Evolutionary conservation across 1,140 invertebrate species (phyloP).

Genomic region (Orussus abietinus): DNA sequence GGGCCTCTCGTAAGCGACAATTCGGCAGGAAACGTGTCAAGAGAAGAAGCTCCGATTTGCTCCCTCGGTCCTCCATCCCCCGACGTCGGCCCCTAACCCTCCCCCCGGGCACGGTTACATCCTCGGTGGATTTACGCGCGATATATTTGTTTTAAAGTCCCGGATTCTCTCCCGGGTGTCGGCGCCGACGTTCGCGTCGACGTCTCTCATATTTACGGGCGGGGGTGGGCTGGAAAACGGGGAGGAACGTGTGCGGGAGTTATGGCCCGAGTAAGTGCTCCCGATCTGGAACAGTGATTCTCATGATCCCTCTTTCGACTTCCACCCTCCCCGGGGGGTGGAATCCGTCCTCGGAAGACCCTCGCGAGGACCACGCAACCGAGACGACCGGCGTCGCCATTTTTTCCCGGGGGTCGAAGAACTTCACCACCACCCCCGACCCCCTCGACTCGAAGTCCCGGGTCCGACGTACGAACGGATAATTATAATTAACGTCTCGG

Average conservation of each 20-base stretch:
- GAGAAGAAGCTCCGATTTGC: conserved; percentile 48
- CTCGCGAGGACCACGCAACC: too few relatives aligned
- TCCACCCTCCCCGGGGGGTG: too few relatives aligned
- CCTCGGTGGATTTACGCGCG: conserved; percentile 49
- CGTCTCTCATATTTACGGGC: conserved; percentile 42
- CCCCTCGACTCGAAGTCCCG: too few relatives aligned
- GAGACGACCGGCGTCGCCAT: too few relatives aligned
- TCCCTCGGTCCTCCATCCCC: conserved; percentile 20
- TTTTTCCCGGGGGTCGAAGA: too few relatives aligned
- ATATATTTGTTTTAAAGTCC: conserved; percentile 55
- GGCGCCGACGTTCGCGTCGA: conserved; percentile 18
- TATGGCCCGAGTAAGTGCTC: conserved; percentile 51
- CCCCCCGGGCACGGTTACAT: conserved; percentile 24
- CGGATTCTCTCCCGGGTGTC: conserved; percentile 29
- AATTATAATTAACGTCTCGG: too few relatives aligned
- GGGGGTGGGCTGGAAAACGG: conserved; percentile 37
- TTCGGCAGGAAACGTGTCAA: conserved; percentile 46
- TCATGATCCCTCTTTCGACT: too few relatives aligned
- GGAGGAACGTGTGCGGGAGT: conserved; percentile 39
- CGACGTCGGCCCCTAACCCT: conserved; percentile 12
- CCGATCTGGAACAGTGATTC: conserved; percentile 42
- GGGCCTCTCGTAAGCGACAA: conserved; percentile 16
- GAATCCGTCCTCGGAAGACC: too few relatives aligned
- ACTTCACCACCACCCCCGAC: too few relatives aligned
- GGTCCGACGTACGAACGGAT: too few relatives aligned